Percentiles rank a stretch among this genome's conserved stretches.
These are phyloP conservation scores for Trichonephila inaurata DNA, from an alignment of 1,140 invertebrate genomes.

Conservation along the genomic window DNA sequence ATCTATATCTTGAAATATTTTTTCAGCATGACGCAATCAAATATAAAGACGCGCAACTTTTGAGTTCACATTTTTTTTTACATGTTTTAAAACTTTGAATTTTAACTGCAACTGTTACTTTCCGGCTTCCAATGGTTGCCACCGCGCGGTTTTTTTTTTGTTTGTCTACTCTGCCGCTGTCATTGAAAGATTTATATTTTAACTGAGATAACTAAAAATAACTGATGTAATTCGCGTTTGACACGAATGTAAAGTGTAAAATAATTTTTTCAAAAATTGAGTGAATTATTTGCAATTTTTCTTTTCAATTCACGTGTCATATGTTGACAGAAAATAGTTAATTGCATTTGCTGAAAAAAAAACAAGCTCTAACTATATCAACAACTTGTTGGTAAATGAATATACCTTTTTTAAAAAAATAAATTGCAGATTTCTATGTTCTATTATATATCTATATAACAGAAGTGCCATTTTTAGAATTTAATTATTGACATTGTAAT, in stretches of 20 bases:
- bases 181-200: slow-evolving; percentile 44
- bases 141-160: slow-evolving; percentile 59
- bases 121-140: slow-evolving; percentile 41
- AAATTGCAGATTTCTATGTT: neutral
- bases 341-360: slow-evolving; percentile 1
- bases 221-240: neutral
- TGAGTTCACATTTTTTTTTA: neutral
- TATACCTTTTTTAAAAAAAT: neutral
- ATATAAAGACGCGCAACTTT: neutral
- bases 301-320: neutral
- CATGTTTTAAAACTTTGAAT: neutral
- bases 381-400: slow-evolving; percentile 63
- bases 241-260: neutral
- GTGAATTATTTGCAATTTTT: neutral
- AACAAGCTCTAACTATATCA: neutral
- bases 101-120: slow-evolving; percentile 43
- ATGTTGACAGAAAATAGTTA: neutral
- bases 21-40: too few species aligned
- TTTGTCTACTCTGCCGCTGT: slow-evolving; percentile 11
- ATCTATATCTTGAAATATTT: too few species aligned
- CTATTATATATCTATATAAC: neutral
- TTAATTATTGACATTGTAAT: neutral
- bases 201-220: neutral
- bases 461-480: neutral
- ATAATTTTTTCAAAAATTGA: neutral